Conservation (phyloP, 2,113 vertebrate species). For the Ornithorhynchus anatinus region DNA sequence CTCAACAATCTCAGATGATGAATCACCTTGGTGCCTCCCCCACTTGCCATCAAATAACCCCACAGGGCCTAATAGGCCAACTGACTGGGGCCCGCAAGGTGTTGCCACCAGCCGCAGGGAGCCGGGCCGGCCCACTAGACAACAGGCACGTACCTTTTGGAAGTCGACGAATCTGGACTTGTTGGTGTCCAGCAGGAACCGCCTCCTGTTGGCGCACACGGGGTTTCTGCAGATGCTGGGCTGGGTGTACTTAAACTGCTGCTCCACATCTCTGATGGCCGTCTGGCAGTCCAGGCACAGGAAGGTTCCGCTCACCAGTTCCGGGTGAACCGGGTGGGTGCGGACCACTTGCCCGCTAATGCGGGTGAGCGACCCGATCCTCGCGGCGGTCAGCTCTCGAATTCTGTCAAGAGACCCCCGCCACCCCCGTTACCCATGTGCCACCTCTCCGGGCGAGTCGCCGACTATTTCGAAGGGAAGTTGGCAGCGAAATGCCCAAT, state of each 20-base stretch:
- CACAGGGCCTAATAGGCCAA: no score
- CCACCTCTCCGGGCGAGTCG: no score
- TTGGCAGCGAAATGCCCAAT: no score
- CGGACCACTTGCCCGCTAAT: slow-evolving; percentile 98
- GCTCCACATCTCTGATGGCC: slow-evolving; percentile 89
- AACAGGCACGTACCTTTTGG: slow-evolving; percentile 84
- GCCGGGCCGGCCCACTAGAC: no score
- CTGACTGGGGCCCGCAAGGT: no score
- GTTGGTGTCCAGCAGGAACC: slow-evolving; percentile 96
- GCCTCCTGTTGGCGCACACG: slow-evolving; percentile 91
- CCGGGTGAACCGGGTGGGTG: slow-evolving; percentile 94
- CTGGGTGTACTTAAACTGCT: slow-evolving; percentile 97
- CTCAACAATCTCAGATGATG: no score
- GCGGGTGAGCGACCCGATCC: slow-evolving; percentile 89
- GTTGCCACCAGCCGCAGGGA: no score
- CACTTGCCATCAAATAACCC: no score
- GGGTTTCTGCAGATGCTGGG: slow-evolving; percentile 96
- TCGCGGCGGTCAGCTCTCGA: slow-evolving; percentile 90
- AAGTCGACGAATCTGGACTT: slow-evolving; percentile 98
- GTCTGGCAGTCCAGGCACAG: slow-evolving; percentile 96
- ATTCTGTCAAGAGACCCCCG: slow-evolving; percentile 81
- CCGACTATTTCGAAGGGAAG: no score
- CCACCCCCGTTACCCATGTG: no score
- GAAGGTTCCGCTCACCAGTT: slow-evolving; percentile 94
- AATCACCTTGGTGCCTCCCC: no score